These are phyloP conservation scores for Rhopalosiphum maidis DNA, from an alignment of 1,140 invertebrate genomes.

Conservation along the genomic window DNA sequence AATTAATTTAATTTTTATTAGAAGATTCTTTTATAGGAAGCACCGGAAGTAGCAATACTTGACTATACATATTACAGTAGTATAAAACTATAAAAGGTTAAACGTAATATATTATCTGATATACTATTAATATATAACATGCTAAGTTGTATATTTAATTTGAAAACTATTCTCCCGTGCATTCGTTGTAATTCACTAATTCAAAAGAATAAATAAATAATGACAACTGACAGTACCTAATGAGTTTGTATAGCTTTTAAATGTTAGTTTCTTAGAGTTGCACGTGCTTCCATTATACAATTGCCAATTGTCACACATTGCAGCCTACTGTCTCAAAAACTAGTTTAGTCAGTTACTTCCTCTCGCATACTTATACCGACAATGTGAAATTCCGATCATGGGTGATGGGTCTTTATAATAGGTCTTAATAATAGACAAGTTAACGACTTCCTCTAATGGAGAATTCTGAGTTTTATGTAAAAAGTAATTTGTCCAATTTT, in stretches of 20 bases:
- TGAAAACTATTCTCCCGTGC: neutral
- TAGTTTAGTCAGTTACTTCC: neutral
- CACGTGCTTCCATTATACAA: neutral
- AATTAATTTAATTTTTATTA: neutral
- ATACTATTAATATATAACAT: too few species aligned
- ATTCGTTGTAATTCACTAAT: neutral
- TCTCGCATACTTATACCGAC: neutral
- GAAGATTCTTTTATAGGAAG: neutral
- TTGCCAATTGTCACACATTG: neutral
- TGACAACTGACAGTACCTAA: neutral
- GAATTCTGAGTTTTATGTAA: neutral
- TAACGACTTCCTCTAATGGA: neutral
- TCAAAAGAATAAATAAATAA: neutral
- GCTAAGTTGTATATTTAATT: too few species aligned
- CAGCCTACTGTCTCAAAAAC: neutral
- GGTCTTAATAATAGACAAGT: neutral
- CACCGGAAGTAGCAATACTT: too few species aligned
- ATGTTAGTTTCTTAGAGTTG: neutral
- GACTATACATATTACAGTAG: too few species aligned
- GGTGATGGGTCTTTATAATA: neutral
- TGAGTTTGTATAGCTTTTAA: neutral
- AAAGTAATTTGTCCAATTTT: neutral
- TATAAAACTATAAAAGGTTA: too few species aligned
- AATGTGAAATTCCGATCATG: constrained; percentile 12
- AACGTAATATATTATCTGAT: too few species aligned